These are phyloP conservation scores for Austrolebias charrua DNA, from an alignment of 2,797 vertebrate genomes.

Conservation along the genomic window DNA sequence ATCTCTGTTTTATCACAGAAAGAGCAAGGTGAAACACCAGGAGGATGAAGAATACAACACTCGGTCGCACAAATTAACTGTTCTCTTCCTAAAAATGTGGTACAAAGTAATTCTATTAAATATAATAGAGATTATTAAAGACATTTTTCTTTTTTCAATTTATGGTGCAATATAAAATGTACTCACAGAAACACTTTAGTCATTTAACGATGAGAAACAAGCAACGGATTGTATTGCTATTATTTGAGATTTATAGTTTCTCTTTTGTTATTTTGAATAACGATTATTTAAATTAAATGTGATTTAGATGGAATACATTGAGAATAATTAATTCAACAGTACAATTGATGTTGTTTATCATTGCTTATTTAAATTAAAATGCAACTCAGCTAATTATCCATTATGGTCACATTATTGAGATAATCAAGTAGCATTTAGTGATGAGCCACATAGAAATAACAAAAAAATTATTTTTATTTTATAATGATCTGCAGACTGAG, in stretches of 20 bases:
- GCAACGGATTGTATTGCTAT: conserved; percentile 16
- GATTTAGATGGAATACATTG: conserved; percentile 37
- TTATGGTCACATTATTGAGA: conserved; percentile 54
- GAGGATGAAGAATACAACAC: conserved; percentile 15
- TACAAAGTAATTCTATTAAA: neutral
- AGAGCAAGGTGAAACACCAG: conserved; percentile 16
- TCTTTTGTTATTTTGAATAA: conserved; percentile 43
- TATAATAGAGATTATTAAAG: neutral
- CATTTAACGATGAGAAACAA: conserved; percentile 24
- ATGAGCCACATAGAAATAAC: no score
- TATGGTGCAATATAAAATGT: neutral
- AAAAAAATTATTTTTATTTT: no score
- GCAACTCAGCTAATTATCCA: conserved; percentile 60
- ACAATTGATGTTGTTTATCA: conserved; percentile 69
- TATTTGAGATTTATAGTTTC: neutral
- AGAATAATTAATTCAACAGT: conserved; percentile 22
- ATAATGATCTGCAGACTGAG: no score
- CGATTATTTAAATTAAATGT: conserved; percentile 50
- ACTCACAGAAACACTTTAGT: conserved; percentile 2
- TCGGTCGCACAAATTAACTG: neutral
- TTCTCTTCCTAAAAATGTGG: neutral
- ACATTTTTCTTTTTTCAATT: neutral
- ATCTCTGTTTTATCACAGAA: conserved; percentile 20
- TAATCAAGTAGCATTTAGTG: conserved; percentile 44
- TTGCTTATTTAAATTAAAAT: conserved; percentile 65